Conservation (phyloP, 2,888 invertebrate species). For the Rhopalosiphum nymphaeae region DNA sequence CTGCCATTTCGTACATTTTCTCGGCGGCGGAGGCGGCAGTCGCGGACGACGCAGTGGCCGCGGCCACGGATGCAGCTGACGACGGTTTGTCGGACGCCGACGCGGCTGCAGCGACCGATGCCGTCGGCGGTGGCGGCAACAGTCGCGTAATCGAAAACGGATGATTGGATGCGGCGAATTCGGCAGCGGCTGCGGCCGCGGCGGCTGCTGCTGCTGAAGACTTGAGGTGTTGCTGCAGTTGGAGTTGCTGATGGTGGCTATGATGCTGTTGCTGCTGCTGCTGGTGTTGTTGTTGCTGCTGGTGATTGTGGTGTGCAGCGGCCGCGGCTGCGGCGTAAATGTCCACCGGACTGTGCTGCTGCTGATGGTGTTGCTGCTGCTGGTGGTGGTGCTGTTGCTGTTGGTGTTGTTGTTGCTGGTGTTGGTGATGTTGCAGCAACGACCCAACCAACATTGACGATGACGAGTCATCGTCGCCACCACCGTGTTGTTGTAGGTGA, state of each 20-base stretch:
- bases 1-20: constrained; percentile 65
- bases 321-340: constrained; percentile 68
- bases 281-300: constrained; percentile 74
- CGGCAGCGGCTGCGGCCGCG: constrained; percentile 77
- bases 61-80: constrained; percentile 46
- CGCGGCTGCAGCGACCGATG: constrained; percentile 71
- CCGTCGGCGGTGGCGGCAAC: constrained; percentile 87
- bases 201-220: constrained; percentile 74
- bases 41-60: constrained; percentile 20
- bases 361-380: constrained; percentile 48
- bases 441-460: constrained; percentile 46
- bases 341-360: constrained; percentile 55
- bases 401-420: constrained; percentile 26
- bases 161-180: constrained; percentile 86
- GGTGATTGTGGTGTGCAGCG: constrained; percentile 68
- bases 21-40: constrained; percentile 70
- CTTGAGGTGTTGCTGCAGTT: constrained; percentile 74
- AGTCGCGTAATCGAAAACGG: constrained; percentile 96
- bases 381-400: constrained; percentile 55
- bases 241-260: constrained; percentile 73
- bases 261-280: constrained; percentile 73
- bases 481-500: constrained; percentile 59
- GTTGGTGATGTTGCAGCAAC: constrained; percentile 66
- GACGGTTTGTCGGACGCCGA: constrained; percentile 72
- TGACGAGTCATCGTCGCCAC: constrained; percentile 46